Conservation (phyloP, 2,113 vertebrate genomes). For the Tachuris rubrigastra region DNA sequence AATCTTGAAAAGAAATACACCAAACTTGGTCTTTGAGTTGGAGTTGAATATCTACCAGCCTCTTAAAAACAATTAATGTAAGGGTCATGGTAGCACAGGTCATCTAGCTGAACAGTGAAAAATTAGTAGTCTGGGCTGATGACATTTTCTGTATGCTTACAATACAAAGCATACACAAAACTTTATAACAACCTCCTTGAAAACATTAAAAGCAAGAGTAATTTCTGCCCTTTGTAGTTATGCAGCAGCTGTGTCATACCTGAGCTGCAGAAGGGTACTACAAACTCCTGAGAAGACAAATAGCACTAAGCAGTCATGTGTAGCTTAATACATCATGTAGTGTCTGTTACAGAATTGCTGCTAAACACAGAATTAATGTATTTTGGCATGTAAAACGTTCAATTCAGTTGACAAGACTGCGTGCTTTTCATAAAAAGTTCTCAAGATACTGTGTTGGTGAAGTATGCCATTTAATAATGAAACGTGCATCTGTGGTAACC, state of each 20-base stretch:
- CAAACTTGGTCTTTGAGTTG: neutral
- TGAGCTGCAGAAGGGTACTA: neutral
- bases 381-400: neutral
- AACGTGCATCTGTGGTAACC: neutral
- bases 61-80: neutral
- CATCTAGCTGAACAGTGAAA: neutral
- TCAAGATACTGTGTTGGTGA: neutral
- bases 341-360: neutral
- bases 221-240: neutral
- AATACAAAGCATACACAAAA: neutral
- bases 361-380: neutral
- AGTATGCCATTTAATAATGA: neutral
- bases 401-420: neutral
- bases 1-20: neutral
- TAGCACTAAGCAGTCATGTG: neutral
- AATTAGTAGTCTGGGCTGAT: neutral
- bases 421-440: neutral
- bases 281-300: neutral
- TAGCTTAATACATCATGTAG: neutral
- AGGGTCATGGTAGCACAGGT: neutral
- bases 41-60: neutral
- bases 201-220: neutral
- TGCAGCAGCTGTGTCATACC: neutral
- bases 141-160: neutral
- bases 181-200: neutral